Evolutionary conservation across 2,888 invertebrate species (phyloP).

Genomic region (Drosophila histrio): DNA sequence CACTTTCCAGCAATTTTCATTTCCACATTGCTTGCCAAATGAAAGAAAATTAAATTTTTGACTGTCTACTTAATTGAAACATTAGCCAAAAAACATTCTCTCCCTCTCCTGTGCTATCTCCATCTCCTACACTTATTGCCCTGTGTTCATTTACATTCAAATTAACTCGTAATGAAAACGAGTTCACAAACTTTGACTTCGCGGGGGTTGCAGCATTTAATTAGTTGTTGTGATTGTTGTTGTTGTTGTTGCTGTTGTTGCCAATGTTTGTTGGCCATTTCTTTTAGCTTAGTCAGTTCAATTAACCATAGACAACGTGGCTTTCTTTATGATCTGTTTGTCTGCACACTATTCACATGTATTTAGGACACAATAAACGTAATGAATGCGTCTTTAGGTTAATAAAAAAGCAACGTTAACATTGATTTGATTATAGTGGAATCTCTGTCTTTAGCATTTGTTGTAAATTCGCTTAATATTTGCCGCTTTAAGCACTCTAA

Average conservation of each 20-base stretch:
- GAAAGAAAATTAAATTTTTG: slow-evolving; percentile 81
- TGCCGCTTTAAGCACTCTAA: slow-evolving; percentile 10
- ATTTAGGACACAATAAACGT: slow-evolving; percentile 19
- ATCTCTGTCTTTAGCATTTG: neutral
- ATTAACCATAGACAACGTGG: slow-evolving; percentile 56
- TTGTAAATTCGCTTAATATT: slow-evolving; percentile 1
- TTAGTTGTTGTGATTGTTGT: slow-evolving; percentile 73
- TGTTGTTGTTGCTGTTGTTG: slow-evolving; percentile 23
- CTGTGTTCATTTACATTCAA: slow-evolving; percentile 81
- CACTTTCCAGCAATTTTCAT: slow-evolving; percentile 37
- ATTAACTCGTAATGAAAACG: slow-evolving; percentile 82
- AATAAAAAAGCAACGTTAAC: neutral
- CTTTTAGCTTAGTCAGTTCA: slow-evolving; percentile 53
- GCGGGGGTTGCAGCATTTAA: slow-evolving; percentile 73
- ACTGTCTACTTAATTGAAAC: slow-evolving; percentile 81
- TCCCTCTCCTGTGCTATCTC: neutral
- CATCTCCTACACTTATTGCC: neutral
- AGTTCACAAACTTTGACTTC: slow-evolving; percentile 68
- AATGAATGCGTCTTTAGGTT: neutral
- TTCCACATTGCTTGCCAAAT: slow-evolving; percentile 56
- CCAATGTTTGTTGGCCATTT: slow-evolving; percentile 67
- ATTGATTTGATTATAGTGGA: neutral
- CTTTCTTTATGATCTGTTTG: slow-evolving; percentile 41
- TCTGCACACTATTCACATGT: slow-evolving; percentile 55
- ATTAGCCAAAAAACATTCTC: slow-evolving; percentile 71